Percentiles rank a stretch among this genome's conserved stretches.
Conservation (phyloP, 37 sponge, comb jelly and placozoan species). For the Eunapius fragilis region DNA sequence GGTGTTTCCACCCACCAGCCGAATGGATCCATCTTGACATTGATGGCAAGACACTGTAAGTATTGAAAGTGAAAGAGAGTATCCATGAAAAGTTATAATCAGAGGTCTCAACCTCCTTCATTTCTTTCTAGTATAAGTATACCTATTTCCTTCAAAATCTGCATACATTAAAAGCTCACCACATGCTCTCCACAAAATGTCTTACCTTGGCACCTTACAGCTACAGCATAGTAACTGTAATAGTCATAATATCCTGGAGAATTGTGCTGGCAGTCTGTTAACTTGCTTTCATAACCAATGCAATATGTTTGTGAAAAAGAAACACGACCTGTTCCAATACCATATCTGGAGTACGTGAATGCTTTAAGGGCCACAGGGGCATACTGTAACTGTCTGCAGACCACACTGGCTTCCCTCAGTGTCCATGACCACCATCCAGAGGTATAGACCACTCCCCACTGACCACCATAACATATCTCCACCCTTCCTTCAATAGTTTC, state of each 20-base stretch:
- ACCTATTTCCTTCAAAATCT: too few species aligned
- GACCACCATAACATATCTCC: constrained; percentile 40
- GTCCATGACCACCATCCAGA: background rate
- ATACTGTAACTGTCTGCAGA: background rate
- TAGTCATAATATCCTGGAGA: background rate
- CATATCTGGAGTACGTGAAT: background rate
- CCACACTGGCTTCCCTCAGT: background rate
- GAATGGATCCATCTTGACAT: background rate
- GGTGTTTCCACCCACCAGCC: background rate
- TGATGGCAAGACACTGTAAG: background rate
- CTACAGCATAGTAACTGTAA: background rate
- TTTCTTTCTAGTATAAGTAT: too few species aligned
- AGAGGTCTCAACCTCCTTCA: too few species aligned
- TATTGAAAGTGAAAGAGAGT: background rate
- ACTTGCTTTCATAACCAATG: background rate
- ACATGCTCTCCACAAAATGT: too few species aligned
- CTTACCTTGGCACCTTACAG: background rate
- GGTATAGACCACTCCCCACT: constrained; percentile 31
- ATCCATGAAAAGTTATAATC: background rate
- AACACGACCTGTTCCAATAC: background rate
- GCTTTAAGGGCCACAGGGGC: background rate
- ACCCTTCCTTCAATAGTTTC: constrained; percentile 10
- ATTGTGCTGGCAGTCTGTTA: background rate
- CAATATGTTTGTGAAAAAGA: background rate
- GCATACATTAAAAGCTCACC: too few species aligned